These are phyloP conservation scores for Carterocephalus palaemon DNA, from an alignment of 2,888 invertebrate genomes.

Conservation along the genomic window DNA sequence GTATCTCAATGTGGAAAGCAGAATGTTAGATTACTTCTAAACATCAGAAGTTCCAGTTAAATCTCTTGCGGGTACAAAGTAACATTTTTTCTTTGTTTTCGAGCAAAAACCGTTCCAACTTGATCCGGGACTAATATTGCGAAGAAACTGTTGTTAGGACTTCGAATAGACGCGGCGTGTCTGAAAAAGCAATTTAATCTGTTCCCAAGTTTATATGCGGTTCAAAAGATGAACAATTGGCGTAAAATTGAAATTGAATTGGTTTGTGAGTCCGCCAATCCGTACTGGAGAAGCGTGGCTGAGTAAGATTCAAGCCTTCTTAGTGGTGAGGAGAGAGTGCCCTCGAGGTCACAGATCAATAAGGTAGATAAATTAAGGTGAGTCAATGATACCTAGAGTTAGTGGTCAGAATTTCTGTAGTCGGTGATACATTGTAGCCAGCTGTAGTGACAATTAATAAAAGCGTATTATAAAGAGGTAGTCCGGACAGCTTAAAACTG, in stretches of 20 bases:
- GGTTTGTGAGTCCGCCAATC: too few relatives aligned
- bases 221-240: slow-evolving; percentile 35
- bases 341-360: background rate
- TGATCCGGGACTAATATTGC: slow-evolving; percentile 63
- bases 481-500: slow-evolving; percentile 6
- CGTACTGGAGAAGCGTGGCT: too few relatives aligned
- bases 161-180: slow-evolving; percentile 62
- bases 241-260: background rate
- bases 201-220: slow-evolving; percentile 46
- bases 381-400: background rate
- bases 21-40: slow-evolving; percentile 16
- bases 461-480: background rate
- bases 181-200: slow-evolving; percentile 77
- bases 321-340: background rate
- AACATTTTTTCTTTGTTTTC: slow-evolving; percentile 37
- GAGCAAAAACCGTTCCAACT: slow-evolving; percentile 53
- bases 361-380: background rate
- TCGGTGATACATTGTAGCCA: too few relatives aligned
- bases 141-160: slow-evolving; percentile 60
- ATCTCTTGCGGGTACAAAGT: slow-evolving; percentile 31
- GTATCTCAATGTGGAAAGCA: slow-evolving; percentile 3
- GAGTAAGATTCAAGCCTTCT: background rate
- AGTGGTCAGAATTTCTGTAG: background rate
- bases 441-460: too few relatives aligned
- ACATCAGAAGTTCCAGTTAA: slow-evolving; percentile 25